Conservation (phyloP, 2,888 invertebrate species). For the Strigamia crassipes region DNA sequence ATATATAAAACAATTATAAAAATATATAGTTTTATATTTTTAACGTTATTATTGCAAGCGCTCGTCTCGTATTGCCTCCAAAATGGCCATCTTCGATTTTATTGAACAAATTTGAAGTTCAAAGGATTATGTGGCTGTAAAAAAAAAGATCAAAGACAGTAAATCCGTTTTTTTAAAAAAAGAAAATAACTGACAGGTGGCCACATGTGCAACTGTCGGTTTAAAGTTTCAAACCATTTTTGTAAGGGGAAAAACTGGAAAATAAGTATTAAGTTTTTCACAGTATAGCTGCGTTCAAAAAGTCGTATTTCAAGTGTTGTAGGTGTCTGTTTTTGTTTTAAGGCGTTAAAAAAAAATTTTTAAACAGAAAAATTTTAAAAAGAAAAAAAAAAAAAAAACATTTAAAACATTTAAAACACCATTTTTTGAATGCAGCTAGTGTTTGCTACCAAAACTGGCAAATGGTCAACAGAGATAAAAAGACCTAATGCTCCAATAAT, state of each 20-base stretch:
- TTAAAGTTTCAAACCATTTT: slow-evolving; percentile 32
- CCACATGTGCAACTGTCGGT: slow-evolving; percentile 42
- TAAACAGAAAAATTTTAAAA: no score
- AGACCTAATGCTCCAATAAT: neutral
- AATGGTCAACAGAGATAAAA: neutral
- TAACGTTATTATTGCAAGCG: neutral
- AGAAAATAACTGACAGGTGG: slow-evolving; percentile 35
- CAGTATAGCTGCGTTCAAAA: no score
- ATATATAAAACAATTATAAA: no score
- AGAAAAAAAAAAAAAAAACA: no score
- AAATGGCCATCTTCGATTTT: slow-evolving; percentile 26
- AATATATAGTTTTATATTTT: neutral
- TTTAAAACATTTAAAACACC: no score
- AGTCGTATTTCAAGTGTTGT: no score
- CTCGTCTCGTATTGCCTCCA: neutral
- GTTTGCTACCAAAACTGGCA: neutral
- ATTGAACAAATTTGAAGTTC: slow-evolving; percentile 33
- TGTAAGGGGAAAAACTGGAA: neutral
- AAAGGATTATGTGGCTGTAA: slow-evolving; percentile 33
- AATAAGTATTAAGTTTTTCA: neutral
- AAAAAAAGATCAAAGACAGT: slow-evolving; percentile 36
- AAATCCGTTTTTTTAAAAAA: slow-evolving; percentile 31
- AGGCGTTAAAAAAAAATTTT: no score
- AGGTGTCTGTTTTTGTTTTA: no score
- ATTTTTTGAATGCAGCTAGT: no score